phyloP scores from a whole-genome alignment of 2,113 vertebrate genomes.

The Uria aalge region DNA sequence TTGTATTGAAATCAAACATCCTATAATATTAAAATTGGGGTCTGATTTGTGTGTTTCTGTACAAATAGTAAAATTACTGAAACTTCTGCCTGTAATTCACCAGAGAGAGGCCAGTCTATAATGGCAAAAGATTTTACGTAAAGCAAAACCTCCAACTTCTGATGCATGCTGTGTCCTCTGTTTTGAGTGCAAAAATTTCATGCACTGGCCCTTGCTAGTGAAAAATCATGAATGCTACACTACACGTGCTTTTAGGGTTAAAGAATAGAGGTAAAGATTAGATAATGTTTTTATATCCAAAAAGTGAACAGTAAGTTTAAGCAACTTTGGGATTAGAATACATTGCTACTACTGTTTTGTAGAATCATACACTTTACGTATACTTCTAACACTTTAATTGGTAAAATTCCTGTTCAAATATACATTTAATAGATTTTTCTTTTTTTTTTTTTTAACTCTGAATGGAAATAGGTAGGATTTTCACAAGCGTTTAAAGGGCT shows the following conservation, averaged over 20 bases:
- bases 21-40: background rate
- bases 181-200: background rate
- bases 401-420: background rate
- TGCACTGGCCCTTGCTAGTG: background rate
- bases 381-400: background rate
- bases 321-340: background rate
- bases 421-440: background rate
- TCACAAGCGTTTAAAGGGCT: background rate
- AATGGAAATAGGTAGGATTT: background rate
- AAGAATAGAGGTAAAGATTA: background rate
- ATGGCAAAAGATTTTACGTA: background rate
- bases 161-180: background rate
- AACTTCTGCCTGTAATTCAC: background rate
- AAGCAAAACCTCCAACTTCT: background rate
- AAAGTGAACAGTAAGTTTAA: background rate
- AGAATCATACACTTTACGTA: accelerated
- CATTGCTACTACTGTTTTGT: background rate
- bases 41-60: background rate
- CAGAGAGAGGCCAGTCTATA: background rate
- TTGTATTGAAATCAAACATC: background rate
- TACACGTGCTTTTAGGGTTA: accelerated
- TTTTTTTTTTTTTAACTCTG: background rate
- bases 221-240: background rate
- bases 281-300: background rate
- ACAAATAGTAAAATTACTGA: background rate